Evolutionary conservation across 1,140 invertebrate genomes (phyloP).

Genomic region (Diorhabda elongata): DNA sequence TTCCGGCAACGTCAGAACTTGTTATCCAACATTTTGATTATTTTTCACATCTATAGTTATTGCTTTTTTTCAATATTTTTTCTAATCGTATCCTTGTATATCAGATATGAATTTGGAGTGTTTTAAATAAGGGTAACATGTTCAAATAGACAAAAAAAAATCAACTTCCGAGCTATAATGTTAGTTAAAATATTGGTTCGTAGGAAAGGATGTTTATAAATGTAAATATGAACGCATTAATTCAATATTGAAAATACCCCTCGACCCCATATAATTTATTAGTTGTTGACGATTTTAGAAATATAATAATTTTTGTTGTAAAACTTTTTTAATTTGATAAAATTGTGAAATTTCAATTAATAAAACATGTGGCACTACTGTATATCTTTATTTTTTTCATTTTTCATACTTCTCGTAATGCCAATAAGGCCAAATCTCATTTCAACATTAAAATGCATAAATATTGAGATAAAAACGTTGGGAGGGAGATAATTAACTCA

Average conservation of each 20-base stretch:
- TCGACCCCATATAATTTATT: no score
- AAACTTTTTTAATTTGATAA: conserved; percentile 18
- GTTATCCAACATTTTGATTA: background rate
- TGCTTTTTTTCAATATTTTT: background rate
- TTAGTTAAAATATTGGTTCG: conserved; percentile 8
- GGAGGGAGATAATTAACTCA: no score
- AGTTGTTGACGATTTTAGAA: conserved; percentile 9
- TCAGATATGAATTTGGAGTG: background rate
- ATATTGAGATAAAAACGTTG: no score
- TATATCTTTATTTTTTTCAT: background rate
- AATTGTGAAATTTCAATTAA: conserved; percentile 19
- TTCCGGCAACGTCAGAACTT: background rate
- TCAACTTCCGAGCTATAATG: background rate
- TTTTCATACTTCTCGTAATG: no score
- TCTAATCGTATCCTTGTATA: background rate
- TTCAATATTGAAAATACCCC: conserved; percentile 1
- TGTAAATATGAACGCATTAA: conserved; percentile 13
- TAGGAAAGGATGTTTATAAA: conserved; percentile 17
- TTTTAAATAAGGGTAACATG: conserved; percentile 5
- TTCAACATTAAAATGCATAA: no score
- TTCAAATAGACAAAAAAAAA: conserved; percentile 3
- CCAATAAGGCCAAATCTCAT: background rate
- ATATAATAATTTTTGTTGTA: background rate
- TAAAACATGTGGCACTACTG: conserved; percentile 16
- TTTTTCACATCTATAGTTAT: background rate